Conservation (phyloP, 2,888 invertebrate genomes). For the Heteromurus nitidus region DNA sequence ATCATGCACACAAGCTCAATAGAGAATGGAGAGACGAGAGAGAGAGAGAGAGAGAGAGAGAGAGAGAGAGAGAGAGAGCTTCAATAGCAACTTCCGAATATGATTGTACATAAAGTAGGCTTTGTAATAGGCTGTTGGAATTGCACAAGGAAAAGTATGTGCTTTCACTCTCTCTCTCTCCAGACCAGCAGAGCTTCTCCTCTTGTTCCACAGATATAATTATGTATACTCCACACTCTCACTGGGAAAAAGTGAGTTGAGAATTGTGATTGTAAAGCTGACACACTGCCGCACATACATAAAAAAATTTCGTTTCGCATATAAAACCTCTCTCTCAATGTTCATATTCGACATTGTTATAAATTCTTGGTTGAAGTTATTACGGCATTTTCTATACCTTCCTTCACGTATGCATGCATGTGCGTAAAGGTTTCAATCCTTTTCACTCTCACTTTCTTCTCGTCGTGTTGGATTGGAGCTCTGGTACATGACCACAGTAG, state of each 20-base stretch:
- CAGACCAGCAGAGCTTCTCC: background rate
- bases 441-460: background rate
- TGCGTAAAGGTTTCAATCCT: background rate
- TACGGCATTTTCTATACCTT: slow-evolving; percentile 15
- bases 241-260: slow-evolving; percentile 3
- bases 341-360: slow-evolving; percentile 14
- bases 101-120: slow-evolving; percentile 22
- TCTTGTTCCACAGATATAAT: slow-evolving; percentile 13
- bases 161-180: background rate
- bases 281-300: slow-evolving; percentile 34
- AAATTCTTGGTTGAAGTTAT: slow-evolving; percentile 33
- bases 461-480: too few relatives aligned
- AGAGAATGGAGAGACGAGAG: too few relatives aligned
- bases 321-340: background rate
- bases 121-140: slow-evolving; percentile 34
- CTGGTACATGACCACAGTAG: too few relatives aligned
- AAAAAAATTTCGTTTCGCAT: slow-evolving; percentile 1
- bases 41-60: background rate
- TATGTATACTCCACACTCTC: slow-evolving; percentile 18
- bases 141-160: background rate
- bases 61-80: background rate
- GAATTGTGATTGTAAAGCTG: slow-evolving; percentile 41
- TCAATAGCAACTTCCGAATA: background rate
- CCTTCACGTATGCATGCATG: background rate
- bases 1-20: too few relatives aligned